Evolutionary conservation across 2,113 vertebrate species (phyloP), one percentile per base, ranked within the genome.

Genomic region (Grus americana): DNA sequence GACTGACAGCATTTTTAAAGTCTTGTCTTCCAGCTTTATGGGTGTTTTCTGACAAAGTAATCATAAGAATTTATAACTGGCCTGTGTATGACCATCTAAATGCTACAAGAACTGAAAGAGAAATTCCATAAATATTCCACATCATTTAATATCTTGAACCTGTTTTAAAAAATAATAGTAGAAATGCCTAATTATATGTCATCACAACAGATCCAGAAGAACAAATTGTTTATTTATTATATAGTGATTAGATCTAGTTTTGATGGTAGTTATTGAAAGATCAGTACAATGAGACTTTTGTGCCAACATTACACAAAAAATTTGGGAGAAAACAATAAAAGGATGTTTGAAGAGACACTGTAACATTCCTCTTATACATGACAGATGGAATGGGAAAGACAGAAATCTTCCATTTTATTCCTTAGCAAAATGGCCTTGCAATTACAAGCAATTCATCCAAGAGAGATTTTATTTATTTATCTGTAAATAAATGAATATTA

Each of bases 11-110:
- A 91, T 82, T 89, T 95, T 92, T 87, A 63, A 92, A 54, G 40
- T 49, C 65, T 68, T 68, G 20, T 75, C 71, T 92, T 86, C 34
- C 47, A 72, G 54, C 20, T 92, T 82, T 75, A 89, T 4, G 4
- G 46, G 16, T 79, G 14, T 73, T 86, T 90, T 95, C 85, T 85
- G 79, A 75, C 67, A 94, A 94, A 95, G 49, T 66, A 90, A 88
- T 93, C 42, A 50, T 42, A 86, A 89, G 70, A 90, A 94, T 90
- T 94, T 93, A 90, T 82, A 91, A 86, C 63, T 93, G 81, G 38
- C 30, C 62, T 72, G 24, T 49, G 34, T 79, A 50, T 44, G 23
- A 61, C 58, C 36, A 13, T 54, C 40, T 82, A 85, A 79, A 85
- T 40, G 17, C 58, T 70, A 82, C 36, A 85, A 62, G 38, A 63